These are phyloP conservation scores for Nezara viridula DNA, from an alignment of 2,888 invertebrate species.

Conservation along the genomic window DNA sequence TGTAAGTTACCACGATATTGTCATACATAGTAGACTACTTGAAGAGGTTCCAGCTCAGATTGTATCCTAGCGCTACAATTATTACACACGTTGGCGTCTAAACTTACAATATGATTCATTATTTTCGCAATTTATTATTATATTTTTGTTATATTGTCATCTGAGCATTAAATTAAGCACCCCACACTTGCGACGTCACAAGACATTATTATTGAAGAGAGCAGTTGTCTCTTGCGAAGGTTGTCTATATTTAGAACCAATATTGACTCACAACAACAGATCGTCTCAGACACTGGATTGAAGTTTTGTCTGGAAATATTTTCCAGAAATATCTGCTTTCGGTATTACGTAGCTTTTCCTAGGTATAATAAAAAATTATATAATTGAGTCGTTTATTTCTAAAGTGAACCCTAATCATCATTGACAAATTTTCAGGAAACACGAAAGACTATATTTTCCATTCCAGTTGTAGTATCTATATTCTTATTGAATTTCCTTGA, in stretches of 20 bases:
- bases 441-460: too few relatives aligned
- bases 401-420: too few relatives aligned
- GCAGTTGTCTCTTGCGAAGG: background rate
- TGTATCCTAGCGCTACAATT: too few relatives aligned
- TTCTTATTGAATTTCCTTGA: too few relatives aligned
- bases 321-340: background rate
- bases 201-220: background rate
- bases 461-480: too few relatives aligned
- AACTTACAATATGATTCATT: background rate
- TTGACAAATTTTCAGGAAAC: too few relatives aligned
- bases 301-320: background rate
- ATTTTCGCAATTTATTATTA: background rate
- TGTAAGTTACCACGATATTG: too few relatives aligned
- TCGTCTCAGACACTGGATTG: background rate
- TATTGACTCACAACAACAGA: conserved; percentile 14
- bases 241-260: conserved; percentile 29
- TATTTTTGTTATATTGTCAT: background rate
- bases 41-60: too few relatives aligned
- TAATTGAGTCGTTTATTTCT: background rate
- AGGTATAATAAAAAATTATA: background rate
- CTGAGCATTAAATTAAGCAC: background rate
- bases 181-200: background rate
- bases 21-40: too few relatives aligned
- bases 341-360: background rate
- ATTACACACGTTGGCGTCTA: too few relatives aligned